Evolutionary conservation across 2,797 vertebrate genomes (phyloP).

Genomic region (Hybognathus amarus): DNA sequence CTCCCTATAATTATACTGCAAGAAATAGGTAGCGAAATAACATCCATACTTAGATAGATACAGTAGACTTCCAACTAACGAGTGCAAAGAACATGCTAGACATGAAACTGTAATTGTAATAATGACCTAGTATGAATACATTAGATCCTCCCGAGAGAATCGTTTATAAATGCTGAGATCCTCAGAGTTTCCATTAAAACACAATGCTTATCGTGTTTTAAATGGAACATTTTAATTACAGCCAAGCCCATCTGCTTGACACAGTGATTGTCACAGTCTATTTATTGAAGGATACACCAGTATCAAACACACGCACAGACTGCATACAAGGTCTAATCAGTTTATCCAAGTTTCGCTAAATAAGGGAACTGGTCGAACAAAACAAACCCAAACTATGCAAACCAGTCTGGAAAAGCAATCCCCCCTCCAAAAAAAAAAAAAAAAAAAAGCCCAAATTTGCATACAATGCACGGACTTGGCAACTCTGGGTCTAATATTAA

Average conservation of each 20-base stretch:
- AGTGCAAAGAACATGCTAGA: conserved; percentile 66
- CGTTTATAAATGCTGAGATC: conserved; percentile 55
- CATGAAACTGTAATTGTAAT: conserved; percentile 66
- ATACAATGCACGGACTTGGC: background rate
- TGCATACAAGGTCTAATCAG: background rate
- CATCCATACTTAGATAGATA: conserved; percentile 16
- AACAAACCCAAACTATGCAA: background rate
- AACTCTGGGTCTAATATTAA: background rate
- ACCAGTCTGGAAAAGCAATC: background rate
- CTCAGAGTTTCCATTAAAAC: conserved; percentile 68
- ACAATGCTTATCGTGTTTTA: conserved; percentile 50
- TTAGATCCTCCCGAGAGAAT: conserved; percentile 61
- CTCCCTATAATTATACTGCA: conserved; percentile 12
- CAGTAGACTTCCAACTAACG: conserved; percentile 58
- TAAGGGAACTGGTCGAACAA: background rate
- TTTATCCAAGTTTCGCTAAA: background rate
- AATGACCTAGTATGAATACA: conserved; percentile 60
- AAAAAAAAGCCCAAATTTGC: background rate
- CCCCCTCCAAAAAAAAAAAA: too few relatives aligned
- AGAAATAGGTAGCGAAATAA: background rate
- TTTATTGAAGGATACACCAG: conserved; percentile 23
- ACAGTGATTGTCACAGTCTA: conserved; percentile 36
- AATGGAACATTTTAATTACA: conserved; percentile 68
- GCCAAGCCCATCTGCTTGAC: conserved; percentile 54
- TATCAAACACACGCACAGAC: conserved; percentile 5